phyloP scores from a whole-genome alignment of 2,113 vertebrate genomes.

The Anthoscopus minutus region DNA sequence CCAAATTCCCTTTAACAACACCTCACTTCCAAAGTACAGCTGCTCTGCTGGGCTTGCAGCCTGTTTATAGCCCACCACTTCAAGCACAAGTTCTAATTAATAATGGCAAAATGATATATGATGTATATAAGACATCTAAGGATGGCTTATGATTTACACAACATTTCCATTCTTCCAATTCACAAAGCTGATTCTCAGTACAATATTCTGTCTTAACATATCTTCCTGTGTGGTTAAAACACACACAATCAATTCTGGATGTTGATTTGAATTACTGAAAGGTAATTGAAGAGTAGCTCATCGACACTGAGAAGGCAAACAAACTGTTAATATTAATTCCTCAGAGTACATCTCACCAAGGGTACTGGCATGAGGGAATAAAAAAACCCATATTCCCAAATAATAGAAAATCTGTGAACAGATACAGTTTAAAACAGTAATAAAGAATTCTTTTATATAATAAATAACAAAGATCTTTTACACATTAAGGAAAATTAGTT shows the following conservation, averaged over 20 bases:
- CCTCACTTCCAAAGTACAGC: neutral
- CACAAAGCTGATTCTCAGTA: neutral
- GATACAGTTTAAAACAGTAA: neutral
- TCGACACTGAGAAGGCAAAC: neutral
- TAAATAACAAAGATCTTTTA: neutral
- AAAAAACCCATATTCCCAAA: neutral
- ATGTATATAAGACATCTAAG: neutral
- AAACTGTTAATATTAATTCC: neutral
- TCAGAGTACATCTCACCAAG: neutral
- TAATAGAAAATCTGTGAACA: neutral
- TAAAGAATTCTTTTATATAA: neutral
- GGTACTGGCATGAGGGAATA: rapidly evolving
- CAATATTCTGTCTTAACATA: neutral
- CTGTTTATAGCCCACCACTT: neutral
- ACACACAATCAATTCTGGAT: neutral
- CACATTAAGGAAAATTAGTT: neutral
- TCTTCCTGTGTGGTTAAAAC: neutral
- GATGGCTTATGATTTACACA: neutral
- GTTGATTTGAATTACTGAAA: neutral
- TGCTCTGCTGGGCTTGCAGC: neutral
- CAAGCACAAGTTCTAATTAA: neutral
- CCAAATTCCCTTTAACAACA: neutral
- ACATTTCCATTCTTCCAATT: neutral
- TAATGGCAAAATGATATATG: neutral
- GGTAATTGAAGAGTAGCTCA: neutral